Evolutionary conservation across 2,113 vertebrate genomes (phyloP).

Genomic region (Pterocles burchelli): DNA sequence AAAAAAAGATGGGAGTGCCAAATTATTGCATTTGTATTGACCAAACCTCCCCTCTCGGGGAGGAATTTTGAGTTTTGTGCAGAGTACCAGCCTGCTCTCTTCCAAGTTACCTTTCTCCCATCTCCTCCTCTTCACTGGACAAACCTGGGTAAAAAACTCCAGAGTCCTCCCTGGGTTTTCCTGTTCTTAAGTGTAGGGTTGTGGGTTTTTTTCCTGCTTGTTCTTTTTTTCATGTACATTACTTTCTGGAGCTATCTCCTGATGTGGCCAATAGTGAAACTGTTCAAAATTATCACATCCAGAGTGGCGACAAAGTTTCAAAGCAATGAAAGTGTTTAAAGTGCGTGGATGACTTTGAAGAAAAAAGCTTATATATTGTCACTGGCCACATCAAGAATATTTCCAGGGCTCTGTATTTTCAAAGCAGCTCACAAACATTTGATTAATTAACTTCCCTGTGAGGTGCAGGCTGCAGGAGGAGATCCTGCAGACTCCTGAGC

Average conservation of each 20-base stretch:
- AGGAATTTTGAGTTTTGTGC: neutral
- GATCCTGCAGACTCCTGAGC: neutral
- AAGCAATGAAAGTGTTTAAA: neutral
- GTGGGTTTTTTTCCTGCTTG: no score
- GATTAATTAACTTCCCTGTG: neutral
- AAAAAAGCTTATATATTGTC: neutral
- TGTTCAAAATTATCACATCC: neutral
- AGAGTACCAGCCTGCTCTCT: neutral
- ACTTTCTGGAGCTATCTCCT: neutral
- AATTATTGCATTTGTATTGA: neutral
- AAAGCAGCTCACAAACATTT: neutral
- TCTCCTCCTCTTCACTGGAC: neutral
- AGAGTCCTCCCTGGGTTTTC: accelerated
- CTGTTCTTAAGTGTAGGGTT: neutral
- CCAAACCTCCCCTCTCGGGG: neutral
- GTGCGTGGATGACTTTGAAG: accelerated
- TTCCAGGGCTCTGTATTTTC: neutral
- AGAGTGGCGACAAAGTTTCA: no score
- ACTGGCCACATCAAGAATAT: neutral
- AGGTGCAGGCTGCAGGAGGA: neutral
- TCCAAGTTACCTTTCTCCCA: neutral
- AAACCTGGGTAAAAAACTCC: neutral
- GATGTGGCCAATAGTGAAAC: neutral
- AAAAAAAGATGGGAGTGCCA: accelerated
- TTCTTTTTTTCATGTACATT: neutral